Conservation (phyloP, 2,888 invertebrate species). For the Conistra vaccinii region DNA sequence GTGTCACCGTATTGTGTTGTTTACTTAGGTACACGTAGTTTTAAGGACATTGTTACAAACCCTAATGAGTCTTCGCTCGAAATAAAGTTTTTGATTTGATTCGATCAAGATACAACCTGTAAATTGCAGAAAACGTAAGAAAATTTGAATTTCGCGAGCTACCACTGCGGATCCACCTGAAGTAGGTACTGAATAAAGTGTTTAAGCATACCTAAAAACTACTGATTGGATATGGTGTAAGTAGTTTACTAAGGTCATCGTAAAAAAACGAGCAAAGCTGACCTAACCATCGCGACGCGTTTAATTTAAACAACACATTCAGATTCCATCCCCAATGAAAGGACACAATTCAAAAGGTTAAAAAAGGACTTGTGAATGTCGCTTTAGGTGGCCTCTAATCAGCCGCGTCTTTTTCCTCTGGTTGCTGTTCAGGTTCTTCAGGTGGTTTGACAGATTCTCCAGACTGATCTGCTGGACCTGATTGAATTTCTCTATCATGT, state of each 20-base stretch:
- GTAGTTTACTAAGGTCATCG: background rate
- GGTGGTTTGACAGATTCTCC: background rate
- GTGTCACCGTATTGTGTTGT: too few species aligned
- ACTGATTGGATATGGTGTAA: background rate
- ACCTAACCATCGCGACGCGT: background rate
- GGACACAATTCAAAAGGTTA: background rate
- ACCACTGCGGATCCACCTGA: too few species aligned
- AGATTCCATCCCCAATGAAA: background rate
- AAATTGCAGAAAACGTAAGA: too few species aligned
- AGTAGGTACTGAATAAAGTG: conserved; percentile 6
- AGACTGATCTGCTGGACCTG: background rate
- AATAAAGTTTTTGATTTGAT: too few species aligned
- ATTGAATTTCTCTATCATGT: background rate
- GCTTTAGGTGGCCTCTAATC: background rate
- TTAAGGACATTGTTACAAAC: too few species aligned
- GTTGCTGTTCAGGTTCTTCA: conserved; percentile 5
- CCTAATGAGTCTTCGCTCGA: too few species aligned
- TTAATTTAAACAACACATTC: background rate
- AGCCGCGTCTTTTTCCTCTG: background rate
- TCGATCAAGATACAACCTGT: too few species aligned
- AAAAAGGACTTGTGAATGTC: background rate
- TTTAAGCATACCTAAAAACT: conserved; percentile 20
- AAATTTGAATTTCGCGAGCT: too few species aligned
- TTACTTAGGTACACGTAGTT: too few species aligned
- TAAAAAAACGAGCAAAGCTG: background rate